phyloP scores from a whole-genome alignment of 2,113 vertebrate species.

The Gobio gobio region DNA sequence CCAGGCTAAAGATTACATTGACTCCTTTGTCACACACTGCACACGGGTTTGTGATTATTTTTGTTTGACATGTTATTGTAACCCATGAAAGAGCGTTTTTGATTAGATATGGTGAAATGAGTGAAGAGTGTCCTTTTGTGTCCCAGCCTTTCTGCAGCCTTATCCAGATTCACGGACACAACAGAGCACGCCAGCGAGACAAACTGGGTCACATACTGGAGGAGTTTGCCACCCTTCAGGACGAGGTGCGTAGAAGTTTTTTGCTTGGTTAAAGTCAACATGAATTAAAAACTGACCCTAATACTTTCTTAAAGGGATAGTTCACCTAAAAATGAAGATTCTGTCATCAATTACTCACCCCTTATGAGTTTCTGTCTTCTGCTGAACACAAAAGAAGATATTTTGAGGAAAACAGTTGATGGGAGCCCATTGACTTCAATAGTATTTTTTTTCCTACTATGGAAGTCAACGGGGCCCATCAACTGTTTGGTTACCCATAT shows the following conservation, averaged over 20 bases:
- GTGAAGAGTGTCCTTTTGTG: conserved; percentile 40
- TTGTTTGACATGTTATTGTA: neutral
- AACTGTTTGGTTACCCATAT: too few relatives aligned
- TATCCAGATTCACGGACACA: conserved; percentile 98
- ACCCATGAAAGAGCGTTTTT: too few relatives aligned
- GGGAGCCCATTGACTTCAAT: too few relatives aligned
- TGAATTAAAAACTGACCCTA: neutral
- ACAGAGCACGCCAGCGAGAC: conserved; percentile 95
- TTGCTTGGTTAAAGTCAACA: neutral
- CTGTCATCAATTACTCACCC: too few relatives aligned
- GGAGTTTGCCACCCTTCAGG: conserved; percentile 96
- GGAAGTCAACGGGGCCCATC: too few relatives aligned
- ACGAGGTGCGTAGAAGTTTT: conserved; percentile 83
- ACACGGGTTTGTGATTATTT: conserved; percentile 79
- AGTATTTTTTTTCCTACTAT: too few relatives aligned
- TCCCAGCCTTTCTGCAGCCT: conserved; percentile 95
- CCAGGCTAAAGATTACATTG: conserved; percentile 98
- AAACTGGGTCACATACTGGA: conserved; percentile 98
- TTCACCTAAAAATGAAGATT: too few relatives aligned
- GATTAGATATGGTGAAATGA: neutral
- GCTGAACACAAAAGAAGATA: too few relatives aligned
- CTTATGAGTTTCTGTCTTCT: too few relatives aligned
- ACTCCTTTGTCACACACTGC: conserved; percentile 97
- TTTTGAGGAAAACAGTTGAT: too few relatives aligned
- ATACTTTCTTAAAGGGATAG: neutral